Conservation (phyloP, 2,888 invertebrate genomes). For the Calameuta pallipes region DNA sequence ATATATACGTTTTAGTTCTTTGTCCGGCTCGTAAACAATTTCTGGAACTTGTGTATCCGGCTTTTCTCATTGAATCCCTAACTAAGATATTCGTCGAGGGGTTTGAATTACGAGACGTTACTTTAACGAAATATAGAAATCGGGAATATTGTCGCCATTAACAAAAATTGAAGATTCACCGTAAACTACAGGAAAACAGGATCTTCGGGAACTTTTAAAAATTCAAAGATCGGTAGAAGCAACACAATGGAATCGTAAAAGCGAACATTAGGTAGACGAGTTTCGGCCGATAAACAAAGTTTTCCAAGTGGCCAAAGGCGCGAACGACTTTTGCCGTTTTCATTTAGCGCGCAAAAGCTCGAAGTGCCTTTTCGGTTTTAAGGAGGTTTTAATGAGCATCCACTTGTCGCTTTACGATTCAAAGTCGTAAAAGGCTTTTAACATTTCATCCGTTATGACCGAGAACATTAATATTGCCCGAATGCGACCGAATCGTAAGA, state of each 20-base stretch:
- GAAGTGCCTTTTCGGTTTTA: conserved; percentile 9
- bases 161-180: neutral
- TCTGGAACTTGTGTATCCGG: neutral
- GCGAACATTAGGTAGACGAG: neutral
- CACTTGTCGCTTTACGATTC: conserved; percentile 51
- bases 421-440: conserved; percentile 35
- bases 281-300: neutral
- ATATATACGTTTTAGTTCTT: neutral
- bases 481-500: neutral
- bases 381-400: conserved; percentile 47
- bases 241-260: neutral
- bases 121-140: neutral
- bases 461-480: conserved; percentile 39
- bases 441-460: conserved; percentile 30
- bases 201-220: neutral
- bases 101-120: neutral
- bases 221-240: neutral
- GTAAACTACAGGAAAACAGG: neutral
- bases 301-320: conserved; percentile 1
- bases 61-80: neutral
- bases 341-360: conserved; percentile 37
- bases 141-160: neutral
- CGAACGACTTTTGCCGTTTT: conserved; percentile 48
- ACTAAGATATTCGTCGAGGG: neutral
- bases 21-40: neutral